Evolutionary conservation across 1,140 invertebrate species (phyloP), one percentile per base, ranked within the genome.

Genomic region (Patella vulgata): DNA sequence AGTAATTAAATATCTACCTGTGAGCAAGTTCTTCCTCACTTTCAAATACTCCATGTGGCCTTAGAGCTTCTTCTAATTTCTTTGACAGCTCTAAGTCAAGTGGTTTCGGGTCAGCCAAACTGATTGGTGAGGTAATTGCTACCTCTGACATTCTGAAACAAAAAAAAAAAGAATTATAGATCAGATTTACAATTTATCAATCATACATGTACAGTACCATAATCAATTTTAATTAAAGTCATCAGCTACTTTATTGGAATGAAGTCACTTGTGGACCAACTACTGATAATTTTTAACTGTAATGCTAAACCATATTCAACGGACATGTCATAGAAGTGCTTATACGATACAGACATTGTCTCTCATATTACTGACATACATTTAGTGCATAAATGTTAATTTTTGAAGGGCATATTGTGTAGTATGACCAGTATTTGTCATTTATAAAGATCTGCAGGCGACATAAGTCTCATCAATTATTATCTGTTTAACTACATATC

Each of bases 111-210:
- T 88, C 88, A 73, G 94, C 93, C 72, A 91, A 86, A 70, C 92
- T 96, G 63, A 98, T 96, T 46, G 96, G 94, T 31, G 94, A 95
- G 5, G 95, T 97, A 89, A 98, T 95, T 42, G 95, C 95, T 23
- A 71, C 69, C 30, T 68, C 58, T 31, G 70, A 61, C 74, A 74
- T 75, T 28, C 62, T 68, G 25, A 43, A 69, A 61, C 52, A 42
- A 14, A 12, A 42, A 47, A 56, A 19, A 44, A 19, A 5, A 56
- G 4, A 17, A 23, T 40, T n/a, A 55, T 33, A 28, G 19, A 30
- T 11, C 5, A 3, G 12, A 52, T 5, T 52, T 19, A 52, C 25
- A 52, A 14, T 28, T 17, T n/a, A 6, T 25, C 19, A 28, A n/a
- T 17, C 19, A 19, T 17, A 11, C 19, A 3, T 52, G 25, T 11